Base-by-base conservation (phyloP, 2,888 invertebrate species). In the Pristionchus maxplancki region DNA sequence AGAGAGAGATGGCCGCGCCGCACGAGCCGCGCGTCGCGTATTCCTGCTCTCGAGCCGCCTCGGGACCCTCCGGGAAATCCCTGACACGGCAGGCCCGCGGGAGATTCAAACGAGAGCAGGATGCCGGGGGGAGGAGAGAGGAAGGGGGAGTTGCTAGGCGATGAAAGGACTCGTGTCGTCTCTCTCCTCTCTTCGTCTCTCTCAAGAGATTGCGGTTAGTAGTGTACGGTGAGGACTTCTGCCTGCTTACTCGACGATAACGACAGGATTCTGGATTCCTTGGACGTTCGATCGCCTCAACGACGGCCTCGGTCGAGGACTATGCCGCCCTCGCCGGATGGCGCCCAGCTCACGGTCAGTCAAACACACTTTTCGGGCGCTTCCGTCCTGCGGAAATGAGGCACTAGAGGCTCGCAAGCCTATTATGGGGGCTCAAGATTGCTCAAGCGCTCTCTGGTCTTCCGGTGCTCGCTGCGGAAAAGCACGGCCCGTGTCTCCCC, bases 1-100 rank as follows among this genome's bases (percentile, higher is more conserved):
- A 5, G 81, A 8, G 17, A 37, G 74, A 28, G 81, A 28, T 28
- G 50, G 64, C 86, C 71, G 90, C 88, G 87, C 9, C 78, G 90
- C 90, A 67, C 78, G 89, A 34, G 44, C 48, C 24, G 44, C 78
- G 44, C 44, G 34, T 48, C 53, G n/a, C 50, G 24, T 34, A 34
- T 5, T 31, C 34, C 13, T 44, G 17, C 50, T 53, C 82, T 37
- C 82, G 31, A 28, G 48, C 9, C n/a, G 28, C n/a, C n/a, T 24
- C 15, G 6, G n/a, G 40, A 20, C 34, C 71, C 37, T 31, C 1
- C 71, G 71, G 34, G 17, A 4, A 8, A 31, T 71, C 24, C 83
- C 50, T 58, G 58, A 53, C n/a, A 24, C 34, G 15, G 13, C 48
- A 13, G 83, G 58, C 5, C 28, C 34, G 83, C 53, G 83, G 53